Evolutionary conservation across 2,797 vertebrate species (phyloP), one percentile per base, ranked within the genome.

Genomic region (Xenops minutus): DNA sequence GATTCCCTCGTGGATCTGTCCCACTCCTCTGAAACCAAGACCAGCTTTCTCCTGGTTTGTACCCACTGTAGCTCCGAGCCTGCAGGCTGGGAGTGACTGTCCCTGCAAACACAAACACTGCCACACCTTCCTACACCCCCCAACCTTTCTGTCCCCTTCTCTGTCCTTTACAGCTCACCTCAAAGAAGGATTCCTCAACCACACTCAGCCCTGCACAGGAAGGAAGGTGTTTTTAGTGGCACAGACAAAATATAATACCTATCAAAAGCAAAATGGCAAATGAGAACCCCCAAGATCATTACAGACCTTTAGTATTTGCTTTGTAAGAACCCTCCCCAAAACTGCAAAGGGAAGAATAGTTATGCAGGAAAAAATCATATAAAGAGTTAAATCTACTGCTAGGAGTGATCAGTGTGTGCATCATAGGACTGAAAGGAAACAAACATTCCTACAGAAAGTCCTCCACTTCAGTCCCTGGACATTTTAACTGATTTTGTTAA

Each of bases 161-260:
- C 48, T 23, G 23, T 11, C 30, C 32, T 26, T 4, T 0, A 5
- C 0, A 11, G 64, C 20, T 32, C 30, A 7, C 48, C 43, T 24
- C 58, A 24, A 46, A 34, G 30, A 29, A 34, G 3, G 23, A 44
- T 10, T 41, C 51, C 19, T 29, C 12, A 37, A 39, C 34, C 30
- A 69, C 24, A 16, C 10, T 19, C 46, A 37, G 27, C 10, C 44
- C 19, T 8, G 48, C 27, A 48, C 19, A 18, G 34, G 27, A 4
- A 24, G 29, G 34, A 39, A n/a, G 6, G 15, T 16, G 5, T 8
- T 52, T 54, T 29, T 32, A 68, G 56, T 26, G 58, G 10, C 27
- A 43, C 27, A 39, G 36, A 43, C 17, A 49, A 68, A 73, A 34
- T 7, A 2, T 1, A 74, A 9, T 3, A 29, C 20, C 37, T 26